These are phyloP conservation scores for Falco rusticolus DNA, from an alignment of 2,797 vertebrate genomes.

Conservation along the genomic window DNA sequence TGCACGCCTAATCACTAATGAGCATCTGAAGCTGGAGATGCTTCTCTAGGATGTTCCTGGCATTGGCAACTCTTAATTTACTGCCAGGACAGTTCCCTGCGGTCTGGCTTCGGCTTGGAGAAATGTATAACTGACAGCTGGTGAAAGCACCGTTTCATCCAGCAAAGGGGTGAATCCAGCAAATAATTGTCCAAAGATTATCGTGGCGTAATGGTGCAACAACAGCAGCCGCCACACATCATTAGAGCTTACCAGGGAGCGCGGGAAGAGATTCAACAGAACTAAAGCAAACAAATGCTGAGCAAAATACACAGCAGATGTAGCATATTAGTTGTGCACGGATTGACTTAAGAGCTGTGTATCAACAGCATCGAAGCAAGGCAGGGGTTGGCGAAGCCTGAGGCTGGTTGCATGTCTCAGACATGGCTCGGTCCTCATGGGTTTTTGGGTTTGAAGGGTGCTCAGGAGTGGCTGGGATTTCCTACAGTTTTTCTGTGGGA, in stretches of 20 bases:
- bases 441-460: neutral
- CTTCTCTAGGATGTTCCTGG: neutral
- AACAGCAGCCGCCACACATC: constrained; percentile 44
- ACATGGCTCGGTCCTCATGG: fast-evolving
- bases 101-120: neutral
- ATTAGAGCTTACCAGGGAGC: constrained; percentile 62
- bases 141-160: neutral
- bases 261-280: neutral
- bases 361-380: neutral
- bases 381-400: neutral
- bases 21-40: neutral
- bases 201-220: constrained; percentile 25
- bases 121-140: neutral
- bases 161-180: neutral
- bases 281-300: neutral
- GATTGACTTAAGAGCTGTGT: neutral
- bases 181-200: constrained; percentile 57
- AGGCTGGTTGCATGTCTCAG: neutral
- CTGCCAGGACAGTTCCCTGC: neutral
- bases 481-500: neutral
- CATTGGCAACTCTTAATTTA: neutral
- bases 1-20: fast-evolving
- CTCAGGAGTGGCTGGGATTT: neutral
- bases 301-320: constrained; percentile 35
- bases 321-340: neutral